Evolutionary conservation across 1,140 invertebrate genomes (phyloP).

Genomic region (Campodea augens): DNA sequence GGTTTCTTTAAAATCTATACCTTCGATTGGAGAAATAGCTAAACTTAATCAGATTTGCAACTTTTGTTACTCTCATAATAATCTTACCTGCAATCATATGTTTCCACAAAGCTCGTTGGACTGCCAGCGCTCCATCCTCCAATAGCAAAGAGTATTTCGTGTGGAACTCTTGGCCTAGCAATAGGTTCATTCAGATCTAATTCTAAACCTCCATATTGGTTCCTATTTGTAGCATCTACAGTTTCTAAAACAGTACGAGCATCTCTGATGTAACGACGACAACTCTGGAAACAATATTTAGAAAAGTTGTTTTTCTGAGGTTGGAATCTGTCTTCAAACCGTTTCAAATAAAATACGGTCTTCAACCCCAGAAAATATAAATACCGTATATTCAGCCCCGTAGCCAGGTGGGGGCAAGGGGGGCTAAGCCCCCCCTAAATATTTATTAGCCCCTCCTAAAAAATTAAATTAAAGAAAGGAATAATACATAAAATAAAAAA

Average conservation of each 20-base stretch:
- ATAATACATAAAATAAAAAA: too few species aligned
- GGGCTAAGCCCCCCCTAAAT: too few species aligned
- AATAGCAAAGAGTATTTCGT: conserved; percentile 47
- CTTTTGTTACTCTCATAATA: too few species aligned
- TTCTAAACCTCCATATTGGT: conserved; percentile 31
- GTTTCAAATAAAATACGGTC: too few species aligned
- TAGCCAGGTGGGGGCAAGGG: too few species aligned
- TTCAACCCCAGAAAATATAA: background rate
- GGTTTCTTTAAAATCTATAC: too few species aligned
- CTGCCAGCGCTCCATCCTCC: conserved; percentile 62
- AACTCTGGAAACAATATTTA: background rate
- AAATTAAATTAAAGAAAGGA: too few species aligned
- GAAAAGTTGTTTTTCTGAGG: background rate
- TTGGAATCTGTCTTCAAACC: too few species aligned
- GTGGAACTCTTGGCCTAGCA: conserved; percentile 39
- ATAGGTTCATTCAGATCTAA: conserved; percentile 34
- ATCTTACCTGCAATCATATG: conserved; percentile 43
- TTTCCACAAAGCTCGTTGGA: conserved; percentile 57
- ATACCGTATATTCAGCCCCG: background rate
- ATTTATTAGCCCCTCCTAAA: too few species aligned
- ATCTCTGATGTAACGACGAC: conserved; percentile 9
- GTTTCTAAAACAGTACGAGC: conserved; percentile 12
- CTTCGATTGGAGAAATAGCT: too few species aligned
- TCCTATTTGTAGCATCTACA: conserved; percentile 35
- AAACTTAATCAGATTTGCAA: too few species aligned